phyloP scores from a whole-genome alignment of 2,888 invertebrate species.

The Acanthosepion esculentum region DNA sequence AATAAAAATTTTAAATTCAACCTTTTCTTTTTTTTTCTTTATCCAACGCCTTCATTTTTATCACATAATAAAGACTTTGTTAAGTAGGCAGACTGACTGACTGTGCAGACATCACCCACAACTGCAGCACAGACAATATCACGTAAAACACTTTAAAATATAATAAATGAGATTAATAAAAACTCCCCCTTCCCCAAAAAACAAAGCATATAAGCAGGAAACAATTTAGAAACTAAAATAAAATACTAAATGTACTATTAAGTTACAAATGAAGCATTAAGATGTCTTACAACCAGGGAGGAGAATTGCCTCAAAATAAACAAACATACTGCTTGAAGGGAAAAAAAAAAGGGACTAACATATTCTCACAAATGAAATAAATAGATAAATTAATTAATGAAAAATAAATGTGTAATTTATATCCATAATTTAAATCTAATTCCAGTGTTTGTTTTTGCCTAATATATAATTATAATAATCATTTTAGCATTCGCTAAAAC shows the following conservation, averaged over 20 bases:
- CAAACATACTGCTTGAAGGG: neutral
- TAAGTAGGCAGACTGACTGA: neutral
- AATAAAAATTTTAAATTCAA: slow-evolving; percentile 23
- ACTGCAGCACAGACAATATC: slow-evolving; percentile 25
- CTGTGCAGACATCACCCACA: slow-evolving; percentile 24
- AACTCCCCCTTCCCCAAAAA: slow-evolving; percentile 33
- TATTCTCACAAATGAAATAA: neutral
- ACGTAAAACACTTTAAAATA: neutral
- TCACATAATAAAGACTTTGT: slow-evolving; percentile 14
- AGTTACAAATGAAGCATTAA: neutral
- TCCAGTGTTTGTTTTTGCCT: neutral
- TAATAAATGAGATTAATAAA: neutral
- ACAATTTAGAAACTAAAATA: neutral
- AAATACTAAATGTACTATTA: neutral
- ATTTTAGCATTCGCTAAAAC: neutral
- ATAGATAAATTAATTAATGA: slow-evolving; percentile 6
- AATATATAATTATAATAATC: neutral
- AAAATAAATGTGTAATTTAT: neutral
- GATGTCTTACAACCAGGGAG: neutral
- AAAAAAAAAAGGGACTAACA: neutral
- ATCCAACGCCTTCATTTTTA: slow-evolving; percentile 14
- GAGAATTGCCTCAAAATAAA: slow-evolving; percentile 33
- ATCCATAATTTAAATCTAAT: neutral
- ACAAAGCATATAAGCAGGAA: neutral
- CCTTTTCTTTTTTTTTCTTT: neutral